A percentile compares a stretch with the other conserved stretches of the same genome.
These are phyloP conservation scores for Lingula anatina DNA, from an alignment of 2,888 invertebrate genomes.

Conservation along the genomic window DNA sequence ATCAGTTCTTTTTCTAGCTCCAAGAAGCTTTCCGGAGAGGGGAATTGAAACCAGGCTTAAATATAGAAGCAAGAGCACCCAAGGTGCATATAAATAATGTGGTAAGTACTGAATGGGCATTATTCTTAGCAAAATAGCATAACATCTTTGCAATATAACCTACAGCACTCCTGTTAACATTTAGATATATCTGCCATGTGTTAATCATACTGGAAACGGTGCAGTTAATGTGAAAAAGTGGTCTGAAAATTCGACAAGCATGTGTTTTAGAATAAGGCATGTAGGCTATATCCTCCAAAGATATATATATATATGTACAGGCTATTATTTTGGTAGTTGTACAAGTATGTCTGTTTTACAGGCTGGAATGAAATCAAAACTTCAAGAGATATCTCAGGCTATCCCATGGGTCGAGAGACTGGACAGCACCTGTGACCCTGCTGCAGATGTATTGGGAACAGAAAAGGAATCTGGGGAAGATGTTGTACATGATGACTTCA, in stretches of 20 bases:
- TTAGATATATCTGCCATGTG: conserved; percentile 1
- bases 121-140: too few relatives aligned
- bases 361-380: conserved; percentile 64
- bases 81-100: conserved; percentile 68
- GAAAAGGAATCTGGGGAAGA: conserved; percentile 20
- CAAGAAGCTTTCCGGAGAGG: conserved; percentile 87
- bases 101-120: conserved; percentile 58
- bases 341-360: conserved; percentile 18
- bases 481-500: conserved; percentile 68
- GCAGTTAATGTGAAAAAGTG: not conserved
- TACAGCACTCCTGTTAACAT: too few relatives aligned
- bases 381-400: conserved; percentile 66
- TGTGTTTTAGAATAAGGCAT: too few relatives aligned
- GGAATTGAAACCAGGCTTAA: conserved; percentile 78
- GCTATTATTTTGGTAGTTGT: not conserved
- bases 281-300: too few relatives aligned
- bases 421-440: conserved; percentile 70
- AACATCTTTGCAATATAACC: too few relatives aligned
- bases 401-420: conserved; percentile 82
- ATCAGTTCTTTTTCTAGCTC: conserved; percentile 58
- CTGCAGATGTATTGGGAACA: conserved; percentile 56
- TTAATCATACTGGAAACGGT: not conserved
- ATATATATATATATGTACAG: not conserved
- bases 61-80: conserved; percentile 59
- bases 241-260: too few relatives aligned